Evolutionary conservation across 2,888 invertebrate species (phyloP), one percentile per base, ranked within the genome.

Genomic region (Odontomyia ornata): DNA sequence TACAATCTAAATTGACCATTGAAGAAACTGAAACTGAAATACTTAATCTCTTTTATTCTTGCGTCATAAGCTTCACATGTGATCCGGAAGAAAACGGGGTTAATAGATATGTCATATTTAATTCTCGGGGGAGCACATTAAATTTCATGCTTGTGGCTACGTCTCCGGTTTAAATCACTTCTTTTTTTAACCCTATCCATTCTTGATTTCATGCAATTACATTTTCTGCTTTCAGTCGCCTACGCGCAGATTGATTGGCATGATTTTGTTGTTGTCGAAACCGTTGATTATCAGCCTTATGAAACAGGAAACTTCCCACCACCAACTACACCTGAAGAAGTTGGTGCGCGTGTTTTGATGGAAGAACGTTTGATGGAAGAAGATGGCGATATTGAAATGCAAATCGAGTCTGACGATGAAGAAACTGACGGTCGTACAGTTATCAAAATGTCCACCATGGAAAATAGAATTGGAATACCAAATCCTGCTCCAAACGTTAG

Each of bases 171-270:
- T n/a, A n/a, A n/a, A n/a, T n/a, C n/a, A n/a, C n/a, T n/a, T n/a
- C n/a, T n/a, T n/a, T n/a, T n/a, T n/a, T n/a, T n/a, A n/a, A n/a
- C n/a, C n/a, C n/a, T n/a, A n/a, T n/a, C n/a, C n/a, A n/a, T n/a
- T n/a, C n/a, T n/a, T n/a, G n/a, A n/a, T n/a, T n/a, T n/a, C n/a
- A n/a, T n/a, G n/a, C n/a, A 36, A 9, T 36, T 36, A 5, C 9
- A 36, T 36, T 36, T 36, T 5, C 36, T 36, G 5, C 9, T 84
- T 86, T 77, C 78, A 90, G 91, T 95, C 30, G 95, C 95, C 0
- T 99, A 99, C 85, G 98, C 98, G 0, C 97, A 97, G 83, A 98
- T 99, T 80, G 99, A 99, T 85, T 99, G 99, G 99, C 99, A 99
- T 85, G 99, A 99, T 87, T 99, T 99, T 87, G 99, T 99, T 0